phyloP scores from a whole-genome alignment of 1,140 invertebrate genomes.

The Brachionus manjavacas region DNA sequence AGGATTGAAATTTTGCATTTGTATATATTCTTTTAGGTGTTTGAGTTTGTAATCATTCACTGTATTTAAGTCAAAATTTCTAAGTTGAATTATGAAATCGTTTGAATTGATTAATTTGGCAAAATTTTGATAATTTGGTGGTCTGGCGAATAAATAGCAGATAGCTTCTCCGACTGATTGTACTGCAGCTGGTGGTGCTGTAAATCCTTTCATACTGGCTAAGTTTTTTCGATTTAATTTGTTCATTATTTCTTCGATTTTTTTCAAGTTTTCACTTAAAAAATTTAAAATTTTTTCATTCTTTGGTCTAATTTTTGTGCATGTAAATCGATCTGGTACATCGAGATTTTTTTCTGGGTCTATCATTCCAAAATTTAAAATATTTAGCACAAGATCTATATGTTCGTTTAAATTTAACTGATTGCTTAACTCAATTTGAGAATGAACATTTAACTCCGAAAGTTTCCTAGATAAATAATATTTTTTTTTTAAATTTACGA shows the following conservation, averaged over 20 bases:
- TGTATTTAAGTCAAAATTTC: neutral
- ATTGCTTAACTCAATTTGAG: neutral
- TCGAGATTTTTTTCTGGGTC: neutral
- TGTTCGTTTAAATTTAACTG: slow-evolving; percentile 19
- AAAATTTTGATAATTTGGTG: neutral
- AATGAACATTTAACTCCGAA: neutral
- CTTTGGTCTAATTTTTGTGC: neutral
- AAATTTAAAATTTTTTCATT: neutral
- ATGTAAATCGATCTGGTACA: neutral
- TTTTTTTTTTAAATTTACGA: neutral
- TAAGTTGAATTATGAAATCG: neutral
- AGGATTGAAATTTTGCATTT: neutral
- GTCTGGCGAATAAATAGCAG: neutral
- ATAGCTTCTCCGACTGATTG: neutral
- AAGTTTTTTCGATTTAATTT: neutral
- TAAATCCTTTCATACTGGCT: neutral
- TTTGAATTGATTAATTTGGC: neutral
- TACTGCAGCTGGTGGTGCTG: neutral
- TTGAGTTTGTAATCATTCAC: neutral
- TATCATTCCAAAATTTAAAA: neutral
- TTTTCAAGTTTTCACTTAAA: neutral
- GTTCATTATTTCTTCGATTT: neutral
- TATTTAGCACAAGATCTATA: neutral
- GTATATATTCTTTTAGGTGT: neutral
- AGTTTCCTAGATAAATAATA: neutral